Evolutionary conservation across 2,113 vertebrate genomes (phyloP), one percentile per base, ranked within the genome.

Genomic region (Chaetorhynchus papuensis): DNA sequence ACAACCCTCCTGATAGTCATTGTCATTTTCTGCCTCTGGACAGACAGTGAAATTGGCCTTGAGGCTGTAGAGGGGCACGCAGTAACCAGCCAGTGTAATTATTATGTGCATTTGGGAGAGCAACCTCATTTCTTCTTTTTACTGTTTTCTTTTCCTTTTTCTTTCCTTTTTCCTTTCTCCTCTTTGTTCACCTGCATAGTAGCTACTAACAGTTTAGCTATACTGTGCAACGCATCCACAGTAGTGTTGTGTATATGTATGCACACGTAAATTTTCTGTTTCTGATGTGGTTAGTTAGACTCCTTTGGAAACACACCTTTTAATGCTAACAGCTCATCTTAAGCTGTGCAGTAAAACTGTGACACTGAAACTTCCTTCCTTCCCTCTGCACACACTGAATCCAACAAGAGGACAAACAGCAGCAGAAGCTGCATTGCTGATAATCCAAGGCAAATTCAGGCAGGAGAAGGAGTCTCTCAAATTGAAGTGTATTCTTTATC

Each of bases 101-200:
- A 39, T 18, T 23, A 9, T 28, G 11, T 52, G n/a, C 41, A 6
- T 56, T 71, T 87, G 33, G 42, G 42, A 78, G 8, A 57, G 4
- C 20, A 83, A 33, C 9, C 23, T 45, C 14, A 30, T 69, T 86
- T 74, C 15, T 83, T 61, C 12, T 49, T 93, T 76, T 33, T 28
- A 8, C 13, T 16, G 27, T 54, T 54, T 44, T 19, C 12, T 14
- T 24, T 28, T 26, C 1, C 0, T 6, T 28, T 22, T 5, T 42
- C 15, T 37, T 5, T 27, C 23, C 20, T 49, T 49, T 22, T 2
- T 10, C 3, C 2, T 30, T 33, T 19, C 10, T 65, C 8, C 5
- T 53, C 31, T 78, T 71, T 71, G 13, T 93, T 74, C 41, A 68
- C 22, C 27, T 76, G 41, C 12, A 54, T 33, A 54, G 54, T 50